Evolutionary conservation across 2,888 invertebrate genomes (phyloP).

Genomic region (Laothoe populi): DNA sequence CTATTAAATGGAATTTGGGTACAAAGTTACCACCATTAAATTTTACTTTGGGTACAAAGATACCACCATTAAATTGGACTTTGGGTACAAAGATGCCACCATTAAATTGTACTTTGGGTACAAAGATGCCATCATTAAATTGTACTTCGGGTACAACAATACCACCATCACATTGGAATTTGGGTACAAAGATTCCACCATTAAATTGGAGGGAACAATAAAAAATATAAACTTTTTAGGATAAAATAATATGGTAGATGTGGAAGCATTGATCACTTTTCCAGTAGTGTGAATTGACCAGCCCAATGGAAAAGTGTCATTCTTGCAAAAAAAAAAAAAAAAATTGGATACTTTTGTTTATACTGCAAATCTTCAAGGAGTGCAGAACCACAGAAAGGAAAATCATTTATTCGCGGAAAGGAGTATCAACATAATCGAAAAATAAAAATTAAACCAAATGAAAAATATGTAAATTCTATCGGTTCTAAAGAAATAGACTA

Average conservation of each 20-base stretch:
- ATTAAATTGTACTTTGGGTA: no score
- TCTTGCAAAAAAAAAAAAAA: neutral
- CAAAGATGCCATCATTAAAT: no score
- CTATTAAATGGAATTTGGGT: neutral
- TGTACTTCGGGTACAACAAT: neutral
- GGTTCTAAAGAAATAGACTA: neutral
- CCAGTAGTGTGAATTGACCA: neutral
- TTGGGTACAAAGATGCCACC: no score
- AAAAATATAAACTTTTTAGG: no score
- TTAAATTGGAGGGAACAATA: neutral
- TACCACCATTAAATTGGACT: no score
- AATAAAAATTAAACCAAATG: neutral
- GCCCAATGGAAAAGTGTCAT: neutral
- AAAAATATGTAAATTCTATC: neutral
- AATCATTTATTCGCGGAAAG: no score
- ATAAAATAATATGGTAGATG: neutral
- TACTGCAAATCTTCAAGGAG: no score
- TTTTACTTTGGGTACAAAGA: no score
- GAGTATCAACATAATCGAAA: no score
- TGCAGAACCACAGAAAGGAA: no score
- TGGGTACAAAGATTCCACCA: neutral
- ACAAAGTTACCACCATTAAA: no score
- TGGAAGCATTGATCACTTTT: neutral
- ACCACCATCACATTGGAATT: neutral
- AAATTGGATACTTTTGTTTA: no score